These are phyloP conservation scores for Brachymystax lenok DNA, from an alignment of 2,797 vertebrate species.

Conservation along the genomic window DNA sequence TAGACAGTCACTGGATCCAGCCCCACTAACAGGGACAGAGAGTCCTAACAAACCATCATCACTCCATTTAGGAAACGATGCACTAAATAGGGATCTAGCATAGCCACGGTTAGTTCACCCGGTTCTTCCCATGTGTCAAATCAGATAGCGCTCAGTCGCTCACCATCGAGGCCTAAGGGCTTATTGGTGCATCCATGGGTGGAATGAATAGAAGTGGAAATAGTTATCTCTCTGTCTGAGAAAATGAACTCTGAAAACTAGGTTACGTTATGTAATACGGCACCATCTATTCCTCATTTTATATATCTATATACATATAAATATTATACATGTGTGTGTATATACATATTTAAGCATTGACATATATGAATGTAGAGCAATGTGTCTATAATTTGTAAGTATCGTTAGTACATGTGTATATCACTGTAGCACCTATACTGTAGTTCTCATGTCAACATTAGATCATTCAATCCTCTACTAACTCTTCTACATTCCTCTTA, in stretches of 20 bases:
- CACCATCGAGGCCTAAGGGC: constrained; percentile 3
- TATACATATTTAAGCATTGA: constrained; percentile 82
- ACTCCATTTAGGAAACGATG: constrained; percentile 25
- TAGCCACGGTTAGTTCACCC: constrained; percentile 19
- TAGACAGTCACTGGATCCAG: background rate
- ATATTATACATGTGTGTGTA: constrained; percentile 74
- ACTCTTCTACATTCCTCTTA: background rate
- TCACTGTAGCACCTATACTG: constrained; percentile 44
- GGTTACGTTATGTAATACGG: constrained; percentile 58
- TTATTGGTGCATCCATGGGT: constrained; percentile 33
- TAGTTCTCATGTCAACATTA: constrained; percentile 23
- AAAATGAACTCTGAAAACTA: constrained; percentile 26
- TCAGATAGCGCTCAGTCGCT: constrained; percentile 20
- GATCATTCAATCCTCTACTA: constrained; percentile 18
- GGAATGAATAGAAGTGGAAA: background rate
- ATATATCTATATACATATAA: constrained; percentile 78
- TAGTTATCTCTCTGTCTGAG: constrained; percentile 17
- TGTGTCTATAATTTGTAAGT: constrained; percentile 77
- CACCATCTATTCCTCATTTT: constrained; percentile 74
- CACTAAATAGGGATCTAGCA: constrained; percentile 5
- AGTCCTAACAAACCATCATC: constrained; percentile 20
- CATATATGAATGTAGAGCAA: constrained; percentile 85
- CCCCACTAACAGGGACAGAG: background rate
- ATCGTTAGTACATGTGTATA: constrained; percentile 67
- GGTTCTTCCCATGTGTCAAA: constrained; percentile 24